Evolutionary conservation across 2,113 vertebrate species (phyloP), one percentile per base, ranked within the genome.

Genomic region (Tachuris rubrigastra): DNA sequence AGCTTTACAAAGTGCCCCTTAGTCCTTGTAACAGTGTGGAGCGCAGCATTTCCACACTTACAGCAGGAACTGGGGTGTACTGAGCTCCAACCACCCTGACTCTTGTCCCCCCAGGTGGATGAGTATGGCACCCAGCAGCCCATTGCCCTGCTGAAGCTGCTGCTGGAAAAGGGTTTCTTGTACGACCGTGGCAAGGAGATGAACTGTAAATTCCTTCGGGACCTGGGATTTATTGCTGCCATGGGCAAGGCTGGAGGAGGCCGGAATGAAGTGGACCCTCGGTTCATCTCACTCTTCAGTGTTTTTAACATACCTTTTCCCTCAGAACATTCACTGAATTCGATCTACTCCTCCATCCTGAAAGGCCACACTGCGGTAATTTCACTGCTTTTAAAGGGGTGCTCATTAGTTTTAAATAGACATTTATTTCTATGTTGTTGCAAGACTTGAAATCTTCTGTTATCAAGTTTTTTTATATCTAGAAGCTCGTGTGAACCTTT

Each of bases 181-280:
- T 99, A 99, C 0, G 98, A 99, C 93, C 97, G 99, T 10, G 98
- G 98, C 3, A 99, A 99, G 77, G 99, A 99, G 92, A 98, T 99
- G 53, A 99, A 98, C 97, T 98, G 98, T 87, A 99, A 99, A 91
- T 95, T 96, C 74, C 98, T 99, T 24, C 99, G 98, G 12, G 99
- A 99, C 97, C 97, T 99, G 11, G 98, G 98, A 68, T 99, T 99
- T 69, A 73, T 99, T 20, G 99, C 99, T 39, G 99, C 99, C 59
- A 99, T 99, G 99, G 99, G 99, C 14, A 99, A 99, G 76, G 98
- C 99, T 20, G 99, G 99, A 56, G 99, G 99, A 12, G 99, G 99
- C 30, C 98, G 99, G n/a, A 99, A 99, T 24, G 98, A 99, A 92
- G 99, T 99, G 12, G 99, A 99, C 86, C 97, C 98, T 5, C 98